These are phyloP conservation scores for Hybognathus amarus DNA, from an alignment of 2,797 vertebrate species.

Conservation along the genomic window DNA sequence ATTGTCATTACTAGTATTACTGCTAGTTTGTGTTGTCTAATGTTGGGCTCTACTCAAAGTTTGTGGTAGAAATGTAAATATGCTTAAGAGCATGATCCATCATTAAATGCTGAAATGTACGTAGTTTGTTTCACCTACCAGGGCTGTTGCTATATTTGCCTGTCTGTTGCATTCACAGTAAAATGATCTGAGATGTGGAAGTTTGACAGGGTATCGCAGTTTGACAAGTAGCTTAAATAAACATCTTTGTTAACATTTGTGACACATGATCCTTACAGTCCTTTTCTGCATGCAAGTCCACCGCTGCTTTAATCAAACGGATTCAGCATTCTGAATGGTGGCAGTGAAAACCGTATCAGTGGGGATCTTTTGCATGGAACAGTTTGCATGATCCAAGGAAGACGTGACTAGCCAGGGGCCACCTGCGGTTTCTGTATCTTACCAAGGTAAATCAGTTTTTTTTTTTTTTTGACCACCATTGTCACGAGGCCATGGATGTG, in stretches of 20 bases:
- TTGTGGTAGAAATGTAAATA: neutral
- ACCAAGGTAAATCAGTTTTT: conserved; percentile 1
- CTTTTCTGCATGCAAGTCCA: neutral
- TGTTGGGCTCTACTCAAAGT: neutral
- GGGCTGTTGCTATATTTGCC: neutral
- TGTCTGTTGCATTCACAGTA: conserved; percentile 1
- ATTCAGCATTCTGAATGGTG: neutral
- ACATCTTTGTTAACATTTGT: neutral
- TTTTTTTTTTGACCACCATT: neutral
- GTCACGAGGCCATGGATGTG: neutral
- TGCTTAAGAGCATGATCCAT: neutral
- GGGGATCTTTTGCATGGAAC: conserved; percentile 16
- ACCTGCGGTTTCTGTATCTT: neutral
- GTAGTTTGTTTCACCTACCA: neutral
- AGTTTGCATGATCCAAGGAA: conserved; percentile 35
- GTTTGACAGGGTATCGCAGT: neutral
- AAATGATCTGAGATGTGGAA: neutral
- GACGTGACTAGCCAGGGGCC: neutral
- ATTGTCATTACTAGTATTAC: no score
- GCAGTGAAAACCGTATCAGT: conserved; percentile 12
- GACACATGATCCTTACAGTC: neutral
- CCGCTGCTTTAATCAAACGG: neutral
- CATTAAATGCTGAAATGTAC: neutral
- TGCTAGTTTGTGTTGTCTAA: neutral
- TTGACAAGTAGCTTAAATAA: neutral